phyloP scores from a whole-genome alignment of 2,888 invertebrate species.

The Drosophila maculinotata region DNA sequence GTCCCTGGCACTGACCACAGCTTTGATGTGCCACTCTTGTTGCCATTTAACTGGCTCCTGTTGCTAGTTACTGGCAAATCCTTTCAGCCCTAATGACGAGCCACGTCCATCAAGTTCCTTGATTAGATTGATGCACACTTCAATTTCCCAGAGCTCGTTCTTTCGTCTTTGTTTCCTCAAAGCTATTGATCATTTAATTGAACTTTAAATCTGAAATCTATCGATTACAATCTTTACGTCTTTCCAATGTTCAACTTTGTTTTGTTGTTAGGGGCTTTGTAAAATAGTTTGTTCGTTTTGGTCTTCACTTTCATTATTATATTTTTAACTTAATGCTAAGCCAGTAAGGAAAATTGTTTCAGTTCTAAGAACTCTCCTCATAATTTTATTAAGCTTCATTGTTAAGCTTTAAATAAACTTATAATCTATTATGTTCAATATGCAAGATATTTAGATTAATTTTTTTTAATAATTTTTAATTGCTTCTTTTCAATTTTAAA shows the following conservation, averaged over 20 bases:
- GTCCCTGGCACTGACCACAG: slow-evolving; percentile 46
- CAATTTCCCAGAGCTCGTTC: slow-evolving; percentile 3
- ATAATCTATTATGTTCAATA: no score
- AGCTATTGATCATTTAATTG: slow-evolving; percentile 19
- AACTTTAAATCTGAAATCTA: slow-evolving; percentile 14
- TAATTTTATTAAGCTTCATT: no score
- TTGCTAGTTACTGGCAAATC: slow-evolving; percentile 23
- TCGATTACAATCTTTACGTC: slow-evolving; percentile 18
- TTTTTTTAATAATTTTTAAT: no score
- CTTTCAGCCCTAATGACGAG: slow-evolving; percentile 34
- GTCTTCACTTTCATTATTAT: neutral
- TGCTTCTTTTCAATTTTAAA: no score
- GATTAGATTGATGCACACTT: slow-evolving; percentile 30
- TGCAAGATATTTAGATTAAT: no score
- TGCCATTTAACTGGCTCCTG: neutral
- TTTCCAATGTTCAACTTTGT: slow-evolving; percentile 1
- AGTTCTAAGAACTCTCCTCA: no score
- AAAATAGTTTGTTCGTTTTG: neutral
- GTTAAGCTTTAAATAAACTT: no score
- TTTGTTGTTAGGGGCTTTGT: neutral
- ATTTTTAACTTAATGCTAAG: no score
- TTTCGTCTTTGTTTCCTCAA: slow-evolving; percentile 1
- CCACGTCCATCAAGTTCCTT: slow-evolving; percentile 30
- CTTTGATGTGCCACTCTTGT: slow-evolving; percentile 36
- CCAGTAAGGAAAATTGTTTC: no score